Conservation (phyloP, 2,888 invertebrate species). For the Chorisops tibialis region DNA sequence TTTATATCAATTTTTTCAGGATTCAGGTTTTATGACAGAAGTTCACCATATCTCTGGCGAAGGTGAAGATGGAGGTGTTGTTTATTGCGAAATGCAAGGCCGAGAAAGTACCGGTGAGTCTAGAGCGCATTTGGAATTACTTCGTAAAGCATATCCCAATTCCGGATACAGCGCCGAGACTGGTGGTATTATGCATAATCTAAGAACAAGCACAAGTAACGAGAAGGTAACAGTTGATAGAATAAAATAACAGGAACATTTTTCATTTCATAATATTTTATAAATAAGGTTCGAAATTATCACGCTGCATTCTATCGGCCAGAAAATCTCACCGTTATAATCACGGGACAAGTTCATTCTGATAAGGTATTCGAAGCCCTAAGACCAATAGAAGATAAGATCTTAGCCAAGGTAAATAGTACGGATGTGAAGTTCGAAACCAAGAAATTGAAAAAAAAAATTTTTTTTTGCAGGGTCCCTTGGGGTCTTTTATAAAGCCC, state of each 20-base stretch:
- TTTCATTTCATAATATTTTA: neutral
- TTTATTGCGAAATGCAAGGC: conserved; percentile 95
- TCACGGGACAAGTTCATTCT: conserved; percentile 76
- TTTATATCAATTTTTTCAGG: conserved; percentile 51
- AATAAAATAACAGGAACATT: neutral
- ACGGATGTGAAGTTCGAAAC: neutral
- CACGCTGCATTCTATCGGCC: conserved; percentile 85
- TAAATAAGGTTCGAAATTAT: conserved; percentile 65
- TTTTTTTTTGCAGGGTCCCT: conserved; percentile 26
- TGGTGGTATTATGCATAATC: conserved; percentile 80
- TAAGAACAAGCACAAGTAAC: conserved; percentile 76
- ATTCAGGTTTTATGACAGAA: conserved; percentile 80
- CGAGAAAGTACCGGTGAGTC: conserved; percentile 77
- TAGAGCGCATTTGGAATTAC: conserved; percentile 62
- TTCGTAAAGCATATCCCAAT: conserved; percentile 73
- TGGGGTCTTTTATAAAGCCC: conserved; percentile 61
- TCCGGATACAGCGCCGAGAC: conserved; percentile 81
- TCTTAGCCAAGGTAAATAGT: conserved; percentile 55
- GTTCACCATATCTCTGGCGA: conserved; percentile 87
- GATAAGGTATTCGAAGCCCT: conserved; percentile 72
- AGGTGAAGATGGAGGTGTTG: conserved; percentile 88
- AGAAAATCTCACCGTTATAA: conserved; percentile 80
- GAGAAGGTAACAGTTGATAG: conserved; percentile 61
- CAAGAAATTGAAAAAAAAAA: neutral
- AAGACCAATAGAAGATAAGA: conserved; percentile 71